Conservation (phyloP, 2,113 vertebrate genomes). For the Pogonocichla stellata region DNA sequence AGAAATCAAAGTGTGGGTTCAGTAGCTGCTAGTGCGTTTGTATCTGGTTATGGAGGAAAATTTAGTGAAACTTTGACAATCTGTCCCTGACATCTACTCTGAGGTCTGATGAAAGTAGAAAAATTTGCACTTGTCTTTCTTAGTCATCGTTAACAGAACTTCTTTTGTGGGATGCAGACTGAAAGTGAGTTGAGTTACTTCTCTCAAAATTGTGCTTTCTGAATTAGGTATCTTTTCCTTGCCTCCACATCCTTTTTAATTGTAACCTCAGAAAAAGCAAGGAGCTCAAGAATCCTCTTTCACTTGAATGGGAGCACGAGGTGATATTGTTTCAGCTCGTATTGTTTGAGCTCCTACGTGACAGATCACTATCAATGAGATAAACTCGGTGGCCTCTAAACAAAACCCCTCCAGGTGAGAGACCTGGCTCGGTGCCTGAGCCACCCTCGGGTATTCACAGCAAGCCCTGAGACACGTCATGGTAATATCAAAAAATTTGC, state of each 20-base stretch:
- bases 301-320: neutral
- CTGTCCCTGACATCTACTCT: neutral
- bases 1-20: neutral
- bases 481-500: neutral
- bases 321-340: neutral
- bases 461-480: neutral
- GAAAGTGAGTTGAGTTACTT: neutral
- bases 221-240: neutral
- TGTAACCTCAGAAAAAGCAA: neutral
- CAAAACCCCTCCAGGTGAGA: neutral
- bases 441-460: neutral
- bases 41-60: neutral
- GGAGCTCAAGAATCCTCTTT: neutral
- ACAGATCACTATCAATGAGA: neutral
- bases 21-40: neutral
- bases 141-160: neutral
- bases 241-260: neutral
- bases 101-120: neutral
- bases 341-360: neutral
- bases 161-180: neutral
- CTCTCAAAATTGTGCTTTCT: neutral
- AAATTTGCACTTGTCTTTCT: neutral
- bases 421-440: neutral
- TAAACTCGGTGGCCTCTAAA: neutral
- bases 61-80: neutral